These are phyloP conservation scores for Helogale parvula DNA, from an alignment of 2,113 vertebrate genomes.

Conservation along the genomic window DNA sequence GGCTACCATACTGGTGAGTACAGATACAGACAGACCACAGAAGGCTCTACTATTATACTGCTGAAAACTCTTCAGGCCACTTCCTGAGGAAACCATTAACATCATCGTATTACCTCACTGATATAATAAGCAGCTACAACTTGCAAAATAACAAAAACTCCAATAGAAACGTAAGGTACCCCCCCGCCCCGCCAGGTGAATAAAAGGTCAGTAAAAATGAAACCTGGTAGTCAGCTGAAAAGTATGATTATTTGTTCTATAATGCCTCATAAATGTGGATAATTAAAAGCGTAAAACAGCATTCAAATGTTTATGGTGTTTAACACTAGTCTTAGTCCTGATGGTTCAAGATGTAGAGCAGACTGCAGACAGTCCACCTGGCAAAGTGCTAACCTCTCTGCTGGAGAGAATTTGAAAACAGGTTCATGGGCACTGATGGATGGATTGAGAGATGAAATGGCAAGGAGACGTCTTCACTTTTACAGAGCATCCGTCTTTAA, in stretches of 20 bases:
- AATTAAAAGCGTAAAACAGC: slow-evolving; percentile 6
- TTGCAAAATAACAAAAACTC: background rate
- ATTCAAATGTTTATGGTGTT: background rate
- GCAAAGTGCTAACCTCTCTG: background rate
- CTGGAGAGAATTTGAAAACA: background rate
- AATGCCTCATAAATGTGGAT: background rate
- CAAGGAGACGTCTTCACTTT: background rate
- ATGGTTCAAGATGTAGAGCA: background rate
- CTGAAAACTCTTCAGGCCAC: background rate
- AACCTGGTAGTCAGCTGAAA: background rate
- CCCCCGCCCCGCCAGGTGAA: background rate
- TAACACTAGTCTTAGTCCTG: background rate
- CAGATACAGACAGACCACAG: background rate
- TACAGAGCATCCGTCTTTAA: background rate
- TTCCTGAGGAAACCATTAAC: background rate
- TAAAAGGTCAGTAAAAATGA: background rate
- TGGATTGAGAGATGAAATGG: background rate
- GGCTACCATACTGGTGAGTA: background rate
- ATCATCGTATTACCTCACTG: background rate
- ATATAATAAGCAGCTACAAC: background rate
- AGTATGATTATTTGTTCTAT: background rate
- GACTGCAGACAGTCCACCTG: background rate
- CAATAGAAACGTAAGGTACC: background rate
- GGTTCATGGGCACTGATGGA: background rate
- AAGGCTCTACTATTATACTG: background rate